Evolutionary conservation across 2,888 invertebrate genomes (phyloP), one percentile per base, ranked within the genome.

Genomic region (Antitype chi): DNA sequence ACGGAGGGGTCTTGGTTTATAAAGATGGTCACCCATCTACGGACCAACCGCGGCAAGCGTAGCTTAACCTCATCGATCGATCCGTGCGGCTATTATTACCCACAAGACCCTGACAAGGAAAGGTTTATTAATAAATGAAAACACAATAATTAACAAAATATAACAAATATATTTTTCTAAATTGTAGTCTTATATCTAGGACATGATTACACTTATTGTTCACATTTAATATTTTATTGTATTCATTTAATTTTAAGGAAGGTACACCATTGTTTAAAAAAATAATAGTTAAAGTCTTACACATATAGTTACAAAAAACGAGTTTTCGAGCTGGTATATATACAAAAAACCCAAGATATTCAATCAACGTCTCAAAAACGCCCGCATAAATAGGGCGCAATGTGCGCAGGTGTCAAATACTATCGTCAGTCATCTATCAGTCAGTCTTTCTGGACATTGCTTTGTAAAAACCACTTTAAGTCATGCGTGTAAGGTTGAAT

Each of bases 161-260:
- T 82, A 82, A 82, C 79, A 82, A 82, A 82, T 82, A 70, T 81
- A 82, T 80, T 80, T 74, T 53, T 74, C 28, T 76, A 25, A 52
- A 62, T 28, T 59, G 23, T 78, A 32, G 9, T 32, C 77, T 81
- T 81, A 78, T 0, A 72, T 38, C 68, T 78, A 74, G 0, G 0
- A 70, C 60, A 82, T 66, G 60, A 81, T 81, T 78, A 72, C 20
- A 67, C 20, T 68, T 9, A 57, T 70, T 60, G 23, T 66, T 68
- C 7, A 20, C 13, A 38, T 20, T 49, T 23, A 43, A 47, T 49
- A 47, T 49, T 32, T 63, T 32, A n/a, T 43, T 55, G n/a, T 53
- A 52, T 32, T 38, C 1, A 2, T 62, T 70, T 13, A 32, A n/a
- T 38, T 25, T 17, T 4, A 32, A 1, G 23, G 15, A 32, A 62